Conservation (phyloP, 1,140 invertebrate species). For the Dinoponera quadriceps region DNA sequence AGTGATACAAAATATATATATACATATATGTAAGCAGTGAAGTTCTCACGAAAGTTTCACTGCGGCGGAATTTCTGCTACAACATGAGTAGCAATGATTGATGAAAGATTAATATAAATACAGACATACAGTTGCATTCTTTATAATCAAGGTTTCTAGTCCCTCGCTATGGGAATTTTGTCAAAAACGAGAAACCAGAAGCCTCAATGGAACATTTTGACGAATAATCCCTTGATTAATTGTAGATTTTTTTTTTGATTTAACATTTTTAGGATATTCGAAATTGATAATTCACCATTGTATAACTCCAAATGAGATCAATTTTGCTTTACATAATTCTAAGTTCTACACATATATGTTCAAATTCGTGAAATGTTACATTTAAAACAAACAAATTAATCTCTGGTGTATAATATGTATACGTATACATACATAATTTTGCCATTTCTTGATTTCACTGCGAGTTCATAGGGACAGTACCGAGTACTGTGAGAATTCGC, state of each 20-base stretch:
- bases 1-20: constrained; percentile 24
- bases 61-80: constrained; percentile 13
- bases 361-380: constrained; percentile 49
- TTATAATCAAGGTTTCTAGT: too few species aligned
- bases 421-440: too few species aligned
- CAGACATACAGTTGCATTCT: neutral
- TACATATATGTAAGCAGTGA: constrained; percentile 23
- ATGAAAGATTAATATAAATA: constrained; percentile 40
- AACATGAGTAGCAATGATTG: constrained; percentile 41
- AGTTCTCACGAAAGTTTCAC: constrained; percentile 28
- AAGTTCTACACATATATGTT: constrained; percentile 38
- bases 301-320: constrained; percentile 56
- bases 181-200: too few species aligned
- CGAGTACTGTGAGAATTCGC: too few species aligned
- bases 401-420: neutral
- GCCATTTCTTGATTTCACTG: too few species aligned
- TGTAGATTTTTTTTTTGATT: neutral
- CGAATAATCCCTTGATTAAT: neutral
- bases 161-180: too few species aligned
- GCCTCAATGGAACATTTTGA: constrained; percentile 1
- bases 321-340: constrained; percentile 50
- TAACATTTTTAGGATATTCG: constrained; percentile 44
- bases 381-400: constrained; percentile 51
- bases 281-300: constrained; percentile 26
- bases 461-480: too few species aligned